Percentiles rank a stretch among this genome's conserved stretches.
Conservation (phyloP, 2,888 invertebrate genomes). For the Ditylenchus weischeri region DNA sequence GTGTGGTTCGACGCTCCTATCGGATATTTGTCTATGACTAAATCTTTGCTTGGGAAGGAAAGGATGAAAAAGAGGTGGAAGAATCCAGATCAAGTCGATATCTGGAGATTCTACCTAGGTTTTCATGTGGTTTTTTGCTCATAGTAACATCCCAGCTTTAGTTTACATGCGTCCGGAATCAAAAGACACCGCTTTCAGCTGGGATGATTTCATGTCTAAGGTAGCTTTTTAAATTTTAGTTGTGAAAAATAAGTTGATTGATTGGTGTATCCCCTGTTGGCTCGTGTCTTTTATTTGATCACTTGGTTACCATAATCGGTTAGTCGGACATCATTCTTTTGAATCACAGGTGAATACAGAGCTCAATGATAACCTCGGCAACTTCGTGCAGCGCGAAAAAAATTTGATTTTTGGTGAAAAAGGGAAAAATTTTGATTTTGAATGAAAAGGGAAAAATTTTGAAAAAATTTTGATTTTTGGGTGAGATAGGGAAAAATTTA, state of each 20-base stretch:
- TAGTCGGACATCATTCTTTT: too few relatives aligned
- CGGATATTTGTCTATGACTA: constrained; percentile 93
- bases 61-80: constrained; percentile 87
- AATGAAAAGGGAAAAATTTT: too few relatives aligned
- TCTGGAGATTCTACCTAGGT: constrained; percentile 85
- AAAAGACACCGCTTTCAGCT: constrained; percentile 59
- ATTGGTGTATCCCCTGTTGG: too few relatives aligned
- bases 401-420: too few relatives aligned
- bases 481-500: too few relatives aligned
- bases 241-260: too few relatives aligned
- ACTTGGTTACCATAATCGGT: too few relatives aligned
- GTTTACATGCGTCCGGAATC: constrained; percentile 83
- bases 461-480: too few relatives aligned
- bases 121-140: too few relatives aligned
- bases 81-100: constrained; percentile 67
- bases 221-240: constrained; percentile 16
- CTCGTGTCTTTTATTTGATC: too few relatives aligned
- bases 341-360: constrained; percentile 79
- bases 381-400: constrained; percentile 98
- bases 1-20: constrained; percentile 99
- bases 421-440: too few relatives aligned
- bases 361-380: constrained; percentile 91
- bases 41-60: constrained; percentile 72
- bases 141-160: too few relatives aligned
- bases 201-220: constrained; percentile 70